A percentile compares a stretch with the other conserved stretches of the same genome.
These are phyloP conservation scores for Eristalis pertinax DNA, from an alignment of 2,888 invertebrate genomes.

Conservation along the genomic window DNA sequence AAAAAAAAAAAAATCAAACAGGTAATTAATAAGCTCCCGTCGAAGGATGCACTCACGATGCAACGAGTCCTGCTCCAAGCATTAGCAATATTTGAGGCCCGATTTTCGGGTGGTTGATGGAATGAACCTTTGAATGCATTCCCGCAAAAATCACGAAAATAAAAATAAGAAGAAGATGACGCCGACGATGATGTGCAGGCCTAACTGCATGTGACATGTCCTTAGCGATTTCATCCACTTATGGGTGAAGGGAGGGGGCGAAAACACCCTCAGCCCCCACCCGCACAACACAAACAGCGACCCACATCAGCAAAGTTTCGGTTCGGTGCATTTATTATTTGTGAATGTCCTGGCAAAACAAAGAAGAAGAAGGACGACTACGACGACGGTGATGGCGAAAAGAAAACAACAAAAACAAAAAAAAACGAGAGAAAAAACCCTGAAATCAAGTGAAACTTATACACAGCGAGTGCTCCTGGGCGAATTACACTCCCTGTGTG, in stretches of 20 bases:
- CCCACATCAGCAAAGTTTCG: constrained; percentile 29
- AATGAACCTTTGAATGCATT: constrained; percentile 49
- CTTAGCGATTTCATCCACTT: constrained; percentile 17
- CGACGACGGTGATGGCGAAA: not conserved
- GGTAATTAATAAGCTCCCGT: constrained; percentile 28
- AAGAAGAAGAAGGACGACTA: constrained; percentile 1
- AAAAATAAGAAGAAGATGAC: constrained; percentile 12
- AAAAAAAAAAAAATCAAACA: no score
- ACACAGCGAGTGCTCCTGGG: constrained; percentile 56
- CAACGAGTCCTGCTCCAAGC: constrained; percentile 16
- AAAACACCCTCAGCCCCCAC: not conserved
- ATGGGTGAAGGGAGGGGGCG: not conserved
- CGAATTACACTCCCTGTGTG: constrained; percentile 4
- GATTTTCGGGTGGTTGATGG: not conserved
- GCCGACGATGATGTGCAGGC: constrained; percentile 12
- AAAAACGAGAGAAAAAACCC: constrained; percentile 8
- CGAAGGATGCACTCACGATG: not conserved
- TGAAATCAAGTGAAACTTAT: constrained; percentile 54
- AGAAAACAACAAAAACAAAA: not conserved
- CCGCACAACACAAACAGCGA: constrained; percentile 2
- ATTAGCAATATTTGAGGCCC: constrained; percentile 44
- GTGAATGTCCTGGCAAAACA: constrained; percentile 64
- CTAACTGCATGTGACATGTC: constrained; percentile 41
- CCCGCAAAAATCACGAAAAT: constrained; percentile 44
- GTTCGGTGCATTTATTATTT: constrained; percentile 69